Conservation (phyloP, 2,797 vertebrate genomes). For the Ctenochaetus hawaiiensis region DNA sequence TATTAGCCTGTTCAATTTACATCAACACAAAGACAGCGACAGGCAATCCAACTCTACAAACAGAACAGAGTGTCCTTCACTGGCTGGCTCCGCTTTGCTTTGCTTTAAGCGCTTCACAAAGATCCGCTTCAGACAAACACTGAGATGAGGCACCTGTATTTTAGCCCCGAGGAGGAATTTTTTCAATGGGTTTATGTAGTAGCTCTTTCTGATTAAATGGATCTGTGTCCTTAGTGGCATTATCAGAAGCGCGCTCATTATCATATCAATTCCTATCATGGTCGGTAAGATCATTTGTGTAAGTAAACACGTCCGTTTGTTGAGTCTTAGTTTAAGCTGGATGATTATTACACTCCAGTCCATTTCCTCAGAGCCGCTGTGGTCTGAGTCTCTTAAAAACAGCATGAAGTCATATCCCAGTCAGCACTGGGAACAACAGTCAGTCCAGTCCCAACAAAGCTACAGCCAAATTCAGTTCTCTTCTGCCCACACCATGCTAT, state of each 20-base stretch:
- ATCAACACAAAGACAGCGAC: constrained; percentile 86
- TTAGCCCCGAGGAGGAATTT: constrained; percentile 47
- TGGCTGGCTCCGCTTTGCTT: constrained; percentile 65
- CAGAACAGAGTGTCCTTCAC: constrained; percentile 87
- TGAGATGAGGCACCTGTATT: constrained; percentile 77
- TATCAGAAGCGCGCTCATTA: constrained; percentile 67
- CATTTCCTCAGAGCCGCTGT: constrained; percentile 90
- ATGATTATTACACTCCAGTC: constrained; percentile 60
- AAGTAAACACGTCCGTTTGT: constrained; percentile 71
- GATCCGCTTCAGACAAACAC: constrained; percentile 75
- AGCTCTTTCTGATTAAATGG: constrained; percentile 67
- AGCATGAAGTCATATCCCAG: constrained; percentile 91
- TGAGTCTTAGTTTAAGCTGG: constrained; percentile 56
- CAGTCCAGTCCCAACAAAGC: constrained; percentile 80
- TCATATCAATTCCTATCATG: constrained; percentile 71
- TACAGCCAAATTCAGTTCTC: constrained; percentile 81
- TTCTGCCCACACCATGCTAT: constrained; percentile 67
- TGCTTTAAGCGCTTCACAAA: constrained; percentile 74
- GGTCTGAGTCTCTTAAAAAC: constrained; percentile 80
- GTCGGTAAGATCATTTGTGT: constrained; percentile 67
- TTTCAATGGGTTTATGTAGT: constrained; percentile 51
- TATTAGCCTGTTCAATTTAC: constrained; percentile 88
- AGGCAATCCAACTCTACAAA: constrained; percentile 82
- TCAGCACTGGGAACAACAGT: constrained; percentile 89
- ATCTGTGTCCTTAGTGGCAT: constrained; percentile 63